Conservation (phyloP, 2,888 invertebrate species). For the Muscina levida region DNA sequence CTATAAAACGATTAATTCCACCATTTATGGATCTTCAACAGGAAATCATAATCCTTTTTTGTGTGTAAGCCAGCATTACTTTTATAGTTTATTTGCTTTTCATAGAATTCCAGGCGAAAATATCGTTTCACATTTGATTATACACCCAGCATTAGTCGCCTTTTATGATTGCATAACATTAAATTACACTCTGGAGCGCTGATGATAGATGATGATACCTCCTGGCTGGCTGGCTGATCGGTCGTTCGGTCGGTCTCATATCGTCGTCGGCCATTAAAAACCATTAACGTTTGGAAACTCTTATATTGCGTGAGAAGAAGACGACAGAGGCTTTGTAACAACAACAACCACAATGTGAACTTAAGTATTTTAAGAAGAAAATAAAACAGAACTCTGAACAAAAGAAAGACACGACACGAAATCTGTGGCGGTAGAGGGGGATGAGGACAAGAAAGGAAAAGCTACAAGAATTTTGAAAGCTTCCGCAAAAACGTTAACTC, state of each 20-base stretch:
- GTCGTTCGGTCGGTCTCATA: background rate
- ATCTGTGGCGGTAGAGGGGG: background rate
- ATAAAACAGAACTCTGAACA: no score
- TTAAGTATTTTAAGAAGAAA: no score
- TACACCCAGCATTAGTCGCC: background rate
- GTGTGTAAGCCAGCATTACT: no score
- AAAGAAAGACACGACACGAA: background rate
- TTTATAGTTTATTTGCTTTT: no score
- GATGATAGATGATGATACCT: slow-evolving; percentile 32
- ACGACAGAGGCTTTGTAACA: background rate
- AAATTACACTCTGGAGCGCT: background rate
- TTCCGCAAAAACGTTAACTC: slow-evolving; percentile 54
- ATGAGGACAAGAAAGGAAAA: slow-evolving; percentile 2
- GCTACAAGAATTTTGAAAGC: slow-evolving; percentile 57
- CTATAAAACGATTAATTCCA: background rate
- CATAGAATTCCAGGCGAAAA: slow-evolving; percentile 5
- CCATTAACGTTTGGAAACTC: slow-evolving; percentile 6
- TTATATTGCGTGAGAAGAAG: slow-evolving; percentile 8
- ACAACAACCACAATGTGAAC: background rate
- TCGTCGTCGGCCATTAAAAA: slow-evolving; percentile 24
- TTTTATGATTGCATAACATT: slow-evolving; percentile 37
- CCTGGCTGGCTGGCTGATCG: no score
- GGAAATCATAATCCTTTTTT: slow-evolving; percentile 38
- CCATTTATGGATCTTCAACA: slow-evolving; percentile 14
- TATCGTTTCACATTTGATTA: slow-evolving; percentile 2